Percentiles rank a stretch among this genome's conserved stretches.
These are phyloP conservation scores for Tromatobia lineatoria DNA, from an alignment of 2,888 invertebrate genomes.

Conservation along the genomic window DNA sequence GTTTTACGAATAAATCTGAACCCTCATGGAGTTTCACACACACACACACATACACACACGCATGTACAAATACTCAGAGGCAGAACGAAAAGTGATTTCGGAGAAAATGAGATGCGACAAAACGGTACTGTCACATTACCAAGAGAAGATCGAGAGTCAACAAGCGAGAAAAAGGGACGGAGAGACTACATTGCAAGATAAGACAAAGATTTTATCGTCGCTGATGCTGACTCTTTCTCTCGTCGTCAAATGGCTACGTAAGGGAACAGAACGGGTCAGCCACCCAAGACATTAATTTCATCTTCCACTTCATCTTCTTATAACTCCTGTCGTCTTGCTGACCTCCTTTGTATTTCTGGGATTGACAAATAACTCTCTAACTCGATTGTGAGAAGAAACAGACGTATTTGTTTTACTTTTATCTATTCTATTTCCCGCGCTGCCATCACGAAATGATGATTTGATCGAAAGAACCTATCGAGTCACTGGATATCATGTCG, in stretches of 20 bases:
- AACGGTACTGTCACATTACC: conserved; percentile 60
- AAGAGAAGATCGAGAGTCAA: not conserved
- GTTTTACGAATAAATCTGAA: conserved; percentile 34
- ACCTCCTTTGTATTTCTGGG: conserved; percentile 38
- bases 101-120: conserved; percentile 55
- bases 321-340: conserved; percentile 31
- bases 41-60: not conserved
- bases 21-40: not conserved
- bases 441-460: not conserved
- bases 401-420: not conserved
- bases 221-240: conserved; percentile 42
- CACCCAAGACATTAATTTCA: conserved; percentile 43
- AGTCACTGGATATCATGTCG: conserved; percentile 47
- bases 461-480: conserved; percentile 15
- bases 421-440: not conserved
- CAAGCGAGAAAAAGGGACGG: conserved; percentile 18
- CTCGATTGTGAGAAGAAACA: not conserved
- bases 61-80: not conserved
- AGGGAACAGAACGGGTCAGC: conserved; percentile 19
- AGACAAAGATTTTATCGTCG: conserved; percentile 56
- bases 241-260: conserved; percentile 42
- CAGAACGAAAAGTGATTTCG: conserved; percentile 54
- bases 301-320: conserved; percentile 31
- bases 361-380: conserved; percentile 35
- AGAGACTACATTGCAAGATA: conserved; percentile 15